phyloP scores from a whole-genome alignment of 2,888 invertebrate species.

The Drosophila rellima region DNA sequence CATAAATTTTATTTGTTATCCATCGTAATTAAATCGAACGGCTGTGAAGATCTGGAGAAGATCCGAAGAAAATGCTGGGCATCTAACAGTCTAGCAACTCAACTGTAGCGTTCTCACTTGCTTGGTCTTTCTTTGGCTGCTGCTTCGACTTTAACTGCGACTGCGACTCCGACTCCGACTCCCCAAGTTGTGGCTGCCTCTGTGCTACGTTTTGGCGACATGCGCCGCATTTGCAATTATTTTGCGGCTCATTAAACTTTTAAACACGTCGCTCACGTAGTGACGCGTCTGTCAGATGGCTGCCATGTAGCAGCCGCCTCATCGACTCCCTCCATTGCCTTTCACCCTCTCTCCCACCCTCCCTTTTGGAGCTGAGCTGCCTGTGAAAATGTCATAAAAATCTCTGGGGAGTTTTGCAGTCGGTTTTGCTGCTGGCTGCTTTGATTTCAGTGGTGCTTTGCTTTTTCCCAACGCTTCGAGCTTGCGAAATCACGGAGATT shows the following conservation, averaged over 20 bases:
- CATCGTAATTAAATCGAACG: not conserved
- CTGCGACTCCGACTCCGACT: conserved; percentile 4
- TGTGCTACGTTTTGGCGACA: conserved; percentile 71
- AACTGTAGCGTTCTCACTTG: not conserved
- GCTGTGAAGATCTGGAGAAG: not conserved
- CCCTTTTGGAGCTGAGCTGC: conserved; percentile 34
- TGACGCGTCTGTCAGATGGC: conserved; percentile 80
- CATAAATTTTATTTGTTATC: not conserved
- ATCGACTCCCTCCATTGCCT: conserved; percentile 17
- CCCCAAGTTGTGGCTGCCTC: conserved; percentile 43
- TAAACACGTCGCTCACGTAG: conserved; percentile 83
- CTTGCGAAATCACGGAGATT: conserved; percentile 77
- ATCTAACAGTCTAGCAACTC: not conserved
- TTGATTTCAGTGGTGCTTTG: conserved; percentile 63
- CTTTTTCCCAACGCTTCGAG: conserved; percentile 72
- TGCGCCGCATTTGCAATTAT: conserved; percentile 82
- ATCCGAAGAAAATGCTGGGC: no score
- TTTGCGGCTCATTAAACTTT: conserved; percentile 84
- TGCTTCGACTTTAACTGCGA: conserved; percentile 10
- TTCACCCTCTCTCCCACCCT: conserved; percentile 18
- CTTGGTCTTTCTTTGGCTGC: conserved; percentile 53
- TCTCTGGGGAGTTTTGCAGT: conserved; percentile 77
- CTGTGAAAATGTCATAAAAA: conserved; percentile 80
- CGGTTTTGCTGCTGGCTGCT: conserved; percentile 65
- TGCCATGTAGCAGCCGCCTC: conserved; percentile 67